Evolutionary conservation across 1,140 invertebrate species (phyloP).

Genomic region (Drosophila aff.): DNA sequence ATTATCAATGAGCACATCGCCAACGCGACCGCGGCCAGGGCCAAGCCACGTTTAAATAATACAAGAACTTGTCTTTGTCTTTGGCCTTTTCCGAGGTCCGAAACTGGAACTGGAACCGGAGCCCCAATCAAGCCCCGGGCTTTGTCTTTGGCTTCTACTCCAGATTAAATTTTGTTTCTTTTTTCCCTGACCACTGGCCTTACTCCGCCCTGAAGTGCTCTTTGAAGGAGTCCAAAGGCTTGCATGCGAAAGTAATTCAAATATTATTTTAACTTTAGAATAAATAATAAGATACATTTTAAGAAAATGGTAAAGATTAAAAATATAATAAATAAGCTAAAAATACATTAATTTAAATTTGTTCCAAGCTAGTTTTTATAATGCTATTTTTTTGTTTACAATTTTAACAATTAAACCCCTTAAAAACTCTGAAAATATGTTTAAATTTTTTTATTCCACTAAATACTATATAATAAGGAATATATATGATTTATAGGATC

Average conservation of each 20-base stretch:
- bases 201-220: neutral
- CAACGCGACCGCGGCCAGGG: constrained; percentile 26
- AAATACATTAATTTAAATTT: too few relatives aligned
- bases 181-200: constrained; percentile 11
- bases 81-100: constrained; percentile 1
- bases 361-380: too few relatives aligned
- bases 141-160: constrained; percentile 15
- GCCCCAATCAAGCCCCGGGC: constrained; percentile 17
- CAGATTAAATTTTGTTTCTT: constrained; percentile 19
- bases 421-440: too few relatives aligned
- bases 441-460: too few relatives aligned
- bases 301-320: too few relatives aligned
- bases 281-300: neutral
- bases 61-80: constrained; percentile 55
- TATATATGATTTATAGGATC: too few relatives aligned
- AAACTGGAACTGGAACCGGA: constrained; percentile 24
- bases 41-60: constrained; percentile 53
- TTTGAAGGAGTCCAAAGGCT: neutral
- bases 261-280: too few relatives aligned
- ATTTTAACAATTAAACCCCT: too few relatives aligned
- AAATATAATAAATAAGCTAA: too few relatives aligned
- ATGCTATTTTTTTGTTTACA: too few relatives aligned
- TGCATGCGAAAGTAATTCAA: neutral
- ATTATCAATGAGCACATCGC: constrained; percentile 82
- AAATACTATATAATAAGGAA: too few relatives aligned